phyloP scores from a whole-genome alignment of 2,888 invertebrate genomes.

The Pandemis corylana region DNA sequence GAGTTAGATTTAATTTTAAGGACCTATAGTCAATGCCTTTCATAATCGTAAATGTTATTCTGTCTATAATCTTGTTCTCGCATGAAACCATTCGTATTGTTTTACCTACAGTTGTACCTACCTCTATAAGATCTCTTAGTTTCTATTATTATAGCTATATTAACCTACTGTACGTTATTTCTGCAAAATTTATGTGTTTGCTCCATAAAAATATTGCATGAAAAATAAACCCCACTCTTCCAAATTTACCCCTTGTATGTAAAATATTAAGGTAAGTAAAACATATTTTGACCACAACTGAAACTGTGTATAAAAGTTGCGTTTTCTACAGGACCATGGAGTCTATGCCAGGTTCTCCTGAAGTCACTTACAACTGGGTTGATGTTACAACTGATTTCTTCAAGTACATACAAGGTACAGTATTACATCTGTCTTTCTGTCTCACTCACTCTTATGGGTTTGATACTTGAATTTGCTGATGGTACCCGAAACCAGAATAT shows the following conservation, averaged over 20 bases:
- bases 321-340: conserved; percentile 71
- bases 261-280: not conserved
- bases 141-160: not conserved
- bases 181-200: not conserved
- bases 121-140: not conserved
- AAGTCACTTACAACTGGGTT: conserved; percentile 87
- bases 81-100: not conserved
- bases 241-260: not conserved
- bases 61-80: not conserved
- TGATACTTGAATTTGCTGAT: too few species aligned
- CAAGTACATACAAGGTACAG: conserved; percentile 75
- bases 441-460: too few species aligned
- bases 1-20: conserved; percentile 10
- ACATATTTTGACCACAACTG: not conserved
- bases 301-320: not conserved
- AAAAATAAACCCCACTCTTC: not conserved
- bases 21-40: not conserved
- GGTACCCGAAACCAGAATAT: too few species aligned
- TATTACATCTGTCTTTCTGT: too few species aligned
- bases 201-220: not conserved
- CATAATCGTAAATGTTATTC: not conserved
- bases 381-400: conserved; percentile 86
- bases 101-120: too few species aligned
- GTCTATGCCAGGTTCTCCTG: conserved; percentile 68
- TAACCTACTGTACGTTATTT: not conserved